Evolutionary conservation across 1,140 invertebrate genomes (phyloP), one percentile per base, ranked within the genome.

Genomic region (Delia radicum): DNA sequence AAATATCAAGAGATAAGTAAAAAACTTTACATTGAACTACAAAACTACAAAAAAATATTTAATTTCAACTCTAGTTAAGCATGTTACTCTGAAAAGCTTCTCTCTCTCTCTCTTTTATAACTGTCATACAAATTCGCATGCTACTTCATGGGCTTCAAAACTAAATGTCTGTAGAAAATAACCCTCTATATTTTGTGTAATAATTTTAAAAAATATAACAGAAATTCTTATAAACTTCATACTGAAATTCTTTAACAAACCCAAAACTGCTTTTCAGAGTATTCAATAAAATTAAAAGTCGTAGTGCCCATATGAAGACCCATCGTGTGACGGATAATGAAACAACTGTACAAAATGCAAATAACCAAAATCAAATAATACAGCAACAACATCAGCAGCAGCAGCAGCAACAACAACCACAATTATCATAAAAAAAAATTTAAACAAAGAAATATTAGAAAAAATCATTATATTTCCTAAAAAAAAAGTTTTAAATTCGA

Each of bases 231-330:
- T 65, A 15, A 65, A 21, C 15, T n/a, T n/a, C n/a, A 31, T 65
- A 28, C 15, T 29, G 3, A 1, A 29, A 28, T 63, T 63, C 61
- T 28, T 28, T 12, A 21, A 15, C 29, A 65, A 65, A 55, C 18
- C n/a, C 13, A 74, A 28, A 67, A 46, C 24, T 48, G 13, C 7
- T 12, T 72, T 61, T 80, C 91, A 98, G 96, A 91, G 92, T 97
- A 87, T 98, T 98, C 91, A 93, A 92, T 88, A 98, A 98, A 92
- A 95, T 98, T 81, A 98, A 98, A 91, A 98, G 96, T 90, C 92
- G 96, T 88, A 98, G 95, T 90, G 96, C 96, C 74, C 96, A 98
- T 89, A 98, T 98, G 96, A 98, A 98, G 89, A 97, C 95, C 77
- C 96, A 98, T 89, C 91, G 94, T 81, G 92, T 93, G 83, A 91